A percentile compares a stretch with the other conserved stretches of the same genome.
These are phyloP conservation scores for Holothuria glaberrima DNA, from an alignment of 35 echinoderm and acorn worm genomes.

Conservation along the genomic window DNA sequence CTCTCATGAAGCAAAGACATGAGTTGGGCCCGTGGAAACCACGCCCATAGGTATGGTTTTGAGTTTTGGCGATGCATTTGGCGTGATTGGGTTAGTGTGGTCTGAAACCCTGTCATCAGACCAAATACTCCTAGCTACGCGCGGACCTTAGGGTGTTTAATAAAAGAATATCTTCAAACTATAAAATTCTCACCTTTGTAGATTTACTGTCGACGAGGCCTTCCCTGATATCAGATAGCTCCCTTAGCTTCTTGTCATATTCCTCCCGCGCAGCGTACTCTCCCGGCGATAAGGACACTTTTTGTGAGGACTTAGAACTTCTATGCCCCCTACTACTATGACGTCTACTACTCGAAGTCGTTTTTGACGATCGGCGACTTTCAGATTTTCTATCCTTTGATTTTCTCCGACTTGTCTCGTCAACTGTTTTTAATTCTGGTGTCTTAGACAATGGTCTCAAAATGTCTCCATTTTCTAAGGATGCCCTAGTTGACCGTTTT, in stretches of 20 bases:
- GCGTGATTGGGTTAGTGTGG: too few species aligned
- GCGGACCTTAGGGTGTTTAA: too few species aligned
- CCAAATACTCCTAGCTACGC: too few species aligned
- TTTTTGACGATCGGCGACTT: conserved; percentile 14
- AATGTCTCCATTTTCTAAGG: conserved; percentile 37
- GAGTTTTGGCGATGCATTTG: too few species aligned
- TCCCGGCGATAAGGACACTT: conserved; percentile 70
- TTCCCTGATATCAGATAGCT: conserved; percentile 64
- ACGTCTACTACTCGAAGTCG: background rate
- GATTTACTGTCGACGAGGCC: conserved; percentile 40
- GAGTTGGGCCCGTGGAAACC: too few species aligned
- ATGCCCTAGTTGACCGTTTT: conserved; percentile 25
- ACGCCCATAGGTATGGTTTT: too few species aligned
- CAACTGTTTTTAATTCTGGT: conserved; percentile 32
- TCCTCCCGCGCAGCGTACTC: conserved; percentile 66
- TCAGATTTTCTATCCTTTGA: conserved; percentile 38
- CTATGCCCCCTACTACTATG: conserved; percentile 11
- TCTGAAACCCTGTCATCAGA: too few species aligned
- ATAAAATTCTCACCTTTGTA: conserved; percentile 27
- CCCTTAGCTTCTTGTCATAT: conserved; percentile 78
- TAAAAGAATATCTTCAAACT: background rate
- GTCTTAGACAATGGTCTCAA: conserved; percentile 38
- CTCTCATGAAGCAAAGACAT: too few species aligned
- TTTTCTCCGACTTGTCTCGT: conserved; percentile 10
- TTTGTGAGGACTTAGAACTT: conserved; percentile 9